Evolutionary conservation across 2,113 vertebrate species (phyloP).

Genomic region (Myanophis thanlyinensis): DNA sequence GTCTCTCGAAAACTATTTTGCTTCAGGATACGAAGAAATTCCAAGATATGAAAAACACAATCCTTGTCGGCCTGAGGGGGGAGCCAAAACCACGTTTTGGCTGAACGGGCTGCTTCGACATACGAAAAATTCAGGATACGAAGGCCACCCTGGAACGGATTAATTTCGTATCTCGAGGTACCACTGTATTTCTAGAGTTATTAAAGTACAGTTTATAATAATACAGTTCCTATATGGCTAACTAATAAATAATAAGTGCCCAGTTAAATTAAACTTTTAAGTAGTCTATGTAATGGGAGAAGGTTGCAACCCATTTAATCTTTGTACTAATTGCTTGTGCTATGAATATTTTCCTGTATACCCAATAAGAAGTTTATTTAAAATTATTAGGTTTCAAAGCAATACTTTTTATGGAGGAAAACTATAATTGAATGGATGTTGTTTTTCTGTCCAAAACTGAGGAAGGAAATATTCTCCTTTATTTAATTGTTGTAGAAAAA

Average conservation of each 20-base stretch:
- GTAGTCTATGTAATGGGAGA: neutral
- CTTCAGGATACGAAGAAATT: too few species aligned
- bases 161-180: too few species aligned
- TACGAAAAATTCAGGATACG: too few species aligned
- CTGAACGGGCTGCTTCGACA: too few species aligned
- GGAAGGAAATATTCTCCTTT: neutral
- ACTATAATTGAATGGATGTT: neutral
- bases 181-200: constrained; percentile 39
- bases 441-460: neutral
- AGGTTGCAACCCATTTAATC: neutral
- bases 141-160: too few species aligned
- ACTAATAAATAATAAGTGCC: neutral
- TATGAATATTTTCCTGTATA: neutral
- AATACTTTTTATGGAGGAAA: neutral
- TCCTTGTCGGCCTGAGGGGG: too few species aligned
- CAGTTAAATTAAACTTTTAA: neutral
- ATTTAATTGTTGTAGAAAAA: neutral
- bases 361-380: neutral
- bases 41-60: too few species aligned
- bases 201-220: neutral
- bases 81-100: too few species aligned
- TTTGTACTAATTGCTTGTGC: neutral
- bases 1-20: too few species aligned
- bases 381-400: neutral
- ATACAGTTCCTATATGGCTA: neutral